Conservation (phyloP, 2,888 invertebrate species). For the Lampropteryx suffumata region DNA sequence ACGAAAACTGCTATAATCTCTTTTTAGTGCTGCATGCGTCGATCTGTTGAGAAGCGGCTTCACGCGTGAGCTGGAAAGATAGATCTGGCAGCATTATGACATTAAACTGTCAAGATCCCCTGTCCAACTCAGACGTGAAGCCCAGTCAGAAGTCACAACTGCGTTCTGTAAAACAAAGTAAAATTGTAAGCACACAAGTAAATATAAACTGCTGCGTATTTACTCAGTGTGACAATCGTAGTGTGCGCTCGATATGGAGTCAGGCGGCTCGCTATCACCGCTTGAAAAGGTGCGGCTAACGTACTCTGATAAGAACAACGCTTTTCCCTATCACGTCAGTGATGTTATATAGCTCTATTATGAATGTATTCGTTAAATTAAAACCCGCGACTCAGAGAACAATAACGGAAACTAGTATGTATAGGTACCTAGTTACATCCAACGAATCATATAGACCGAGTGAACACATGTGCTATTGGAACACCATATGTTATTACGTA, state of each 20-base stretch:
- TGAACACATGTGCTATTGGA: constrained; percentile 66
- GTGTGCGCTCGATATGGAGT: constrained; percentile 60
- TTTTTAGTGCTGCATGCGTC: neutral
- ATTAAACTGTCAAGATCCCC: constrained; percentile 81
- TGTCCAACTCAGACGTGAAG: constrained; percentile 82
- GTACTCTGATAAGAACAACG: constrained; percentile 76
- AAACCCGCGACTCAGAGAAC: constrained; percentile 50
- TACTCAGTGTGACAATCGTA: constrained; percentile 64
- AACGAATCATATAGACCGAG: constrained; percentile 49
- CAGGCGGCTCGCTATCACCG: constrained; percentile 70
- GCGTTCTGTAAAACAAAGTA: constrained; percentile 55
- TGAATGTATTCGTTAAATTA: constrained; percentile 54
- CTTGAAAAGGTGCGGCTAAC: constrained; percentile 77
- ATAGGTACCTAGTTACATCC: constrained; percentile 33
- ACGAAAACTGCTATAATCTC: neutral
- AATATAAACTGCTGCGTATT: constrained; percentile 44
- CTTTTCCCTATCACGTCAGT: constrained; percentile 75
- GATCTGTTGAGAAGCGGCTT: constrained; percentile 46
- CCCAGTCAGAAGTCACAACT: constrained; percentile 37
- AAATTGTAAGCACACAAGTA: constrained; percentile 40
- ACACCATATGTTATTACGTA: constrained; percentile 74
- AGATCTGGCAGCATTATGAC: constrained; percentile 78
- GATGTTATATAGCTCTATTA: constrained; percentile 58
- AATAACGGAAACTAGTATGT: too few relatives aligned
- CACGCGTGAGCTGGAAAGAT: constrained; percentile 83